These are phyloP conservation scores for Condylostylus longicornis DNA, from an alignment of 1,140 invertebrate genomes.

Conservation along the genomic window DNA sequence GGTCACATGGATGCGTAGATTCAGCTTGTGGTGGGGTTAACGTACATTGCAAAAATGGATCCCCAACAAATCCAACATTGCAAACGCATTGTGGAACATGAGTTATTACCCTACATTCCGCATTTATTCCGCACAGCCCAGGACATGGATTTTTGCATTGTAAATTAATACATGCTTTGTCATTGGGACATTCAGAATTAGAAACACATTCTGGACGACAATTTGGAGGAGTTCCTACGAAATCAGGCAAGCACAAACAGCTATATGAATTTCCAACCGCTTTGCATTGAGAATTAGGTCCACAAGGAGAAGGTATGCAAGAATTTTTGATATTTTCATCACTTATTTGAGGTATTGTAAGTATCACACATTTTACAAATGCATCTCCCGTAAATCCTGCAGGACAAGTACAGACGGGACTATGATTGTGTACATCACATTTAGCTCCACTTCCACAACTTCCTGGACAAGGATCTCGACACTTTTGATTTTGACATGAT, in stretches of 20 bases:
- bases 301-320: conserved; percentile 60
- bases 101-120: conserved; percentile 21
- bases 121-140: conserved; percentile 38
- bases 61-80: conserved; percentile 38
- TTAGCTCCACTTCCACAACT: conserved; percentile 60
- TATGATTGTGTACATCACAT: conserved; percentile 67
- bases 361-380: conserved; percentile 49
- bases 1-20: conserved; percentile 32
- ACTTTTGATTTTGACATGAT: conserved; percentile 61
- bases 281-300: conserved; percentile 53
- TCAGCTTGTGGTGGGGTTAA: conserved; percentile 39
- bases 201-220: conserved; percentile 68
- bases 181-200: conserved; percentile 59
- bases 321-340: conserved; percentile 36
- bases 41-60: conserved; percentile 41
- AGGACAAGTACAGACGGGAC: conserved; percentile 63
- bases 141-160: conserved; percentile 68
- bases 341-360: conserved; percentile 14
- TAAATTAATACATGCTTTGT: conserved; percentile 29
- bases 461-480: conserved; percentile 51
- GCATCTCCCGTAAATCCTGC: conserved; percentile 66
- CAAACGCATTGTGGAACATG: conserved; percentile 32
- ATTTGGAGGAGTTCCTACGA: conserved; percentile 58
- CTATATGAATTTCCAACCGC: conserved; percentile 45
- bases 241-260: conserved; percentile 52